Evolutionary conservation across 2,797 vertebrate genomes (phyloP).

Genomic region (Nyctibius grandis): DNA sequence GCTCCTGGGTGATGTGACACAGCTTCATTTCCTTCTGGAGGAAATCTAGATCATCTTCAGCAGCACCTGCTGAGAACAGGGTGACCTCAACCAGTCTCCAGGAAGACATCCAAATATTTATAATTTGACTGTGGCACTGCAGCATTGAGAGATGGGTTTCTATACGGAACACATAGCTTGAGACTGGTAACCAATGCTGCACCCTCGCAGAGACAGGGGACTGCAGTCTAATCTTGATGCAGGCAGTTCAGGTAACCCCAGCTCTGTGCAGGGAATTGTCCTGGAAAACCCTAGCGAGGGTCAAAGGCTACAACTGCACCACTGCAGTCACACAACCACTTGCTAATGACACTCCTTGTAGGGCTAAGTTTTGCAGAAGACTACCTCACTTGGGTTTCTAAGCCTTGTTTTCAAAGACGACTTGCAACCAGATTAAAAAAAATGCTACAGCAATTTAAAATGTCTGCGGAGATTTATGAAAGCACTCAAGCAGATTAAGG

Average conservation of each 20-base stretch:
- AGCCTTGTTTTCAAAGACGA: background rate
- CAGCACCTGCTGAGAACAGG: background rate
- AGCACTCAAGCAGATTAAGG: background rate
- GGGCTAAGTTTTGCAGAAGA: background rate
- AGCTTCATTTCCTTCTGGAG: background rate
- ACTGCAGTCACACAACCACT: background rate
- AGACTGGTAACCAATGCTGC: background rate
- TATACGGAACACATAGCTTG: background rate
- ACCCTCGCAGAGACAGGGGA: background rate
- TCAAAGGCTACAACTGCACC: background rate
- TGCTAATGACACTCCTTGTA: background rate
- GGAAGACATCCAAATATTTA: background rate
- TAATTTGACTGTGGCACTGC: background rate
- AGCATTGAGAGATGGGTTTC: background rate
- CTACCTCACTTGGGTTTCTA: background rate
- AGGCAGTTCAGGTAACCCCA: background rate
- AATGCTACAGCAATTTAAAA: background rate
- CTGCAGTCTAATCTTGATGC: background rate
- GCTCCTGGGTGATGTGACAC: background rate
- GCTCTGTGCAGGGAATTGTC: background rate
- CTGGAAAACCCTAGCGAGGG: background rate
- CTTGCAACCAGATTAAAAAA: background rate
- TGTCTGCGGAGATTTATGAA: background rate
- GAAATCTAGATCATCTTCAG: background rate
- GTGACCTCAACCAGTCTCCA: background rate